phyloP scores from a whole-genome alignment of 53 echinoderm and acorn worm species.

The Astropecten irregularis region DNA sequence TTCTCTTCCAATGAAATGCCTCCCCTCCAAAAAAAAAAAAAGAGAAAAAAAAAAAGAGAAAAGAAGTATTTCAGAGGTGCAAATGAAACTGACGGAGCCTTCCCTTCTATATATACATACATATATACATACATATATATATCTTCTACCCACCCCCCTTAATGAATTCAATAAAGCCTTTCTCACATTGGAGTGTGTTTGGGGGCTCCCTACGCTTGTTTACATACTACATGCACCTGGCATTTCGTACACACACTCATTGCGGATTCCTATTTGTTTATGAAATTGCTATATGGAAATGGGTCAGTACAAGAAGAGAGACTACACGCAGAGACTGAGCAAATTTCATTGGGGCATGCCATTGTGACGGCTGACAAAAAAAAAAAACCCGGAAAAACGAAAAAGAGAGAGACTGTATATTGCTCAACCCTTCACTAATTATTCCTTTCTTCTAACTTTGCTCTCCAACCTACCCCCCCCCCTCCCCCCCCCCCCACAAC shows the following conservation, averaged over 20 bases:
- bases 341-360: conserved; percentile 9
- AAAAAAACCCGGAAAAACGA: too few relatives aligned
- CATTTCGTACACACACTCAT: conserved; percentile 50
- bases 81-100: too few relatives aligned
- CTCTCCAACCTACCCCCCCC: too few relatives aligned
- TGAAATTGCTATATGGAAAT: conserved; percentile 56
- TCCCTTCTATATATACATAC: too few relatives aligned
- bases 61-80: too few relatives aligned
- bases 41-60: too few relatives aligned
- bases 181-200: conserved; percentile 8
- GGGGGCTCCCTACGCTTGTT: conserved; percentile 12
- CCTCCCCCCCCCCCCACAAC: too few relatives aligned
- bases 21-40: too few relatives aligned
- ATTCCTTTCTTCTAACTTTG: too few relatives aligned
- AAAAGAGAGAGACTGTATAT: background rate
- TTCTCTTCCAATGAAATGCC: too few relatives aligned
- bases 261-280: conserved; percentile 38
- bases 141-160: background rate
- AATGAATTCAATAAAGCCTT: conserved; percentile 50
- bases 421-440: too few relatives aligned
- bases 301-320: conserved; percentile 29
- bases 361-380: conserved; percentile 24
- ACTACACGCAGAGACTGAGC: conserved; percentile 2
- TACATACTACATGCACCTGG: conserved; percentile 46
- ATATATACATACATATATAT: too few relatives aligned